These are phyloP conservation scores for Thalassarche chlororhynchos DNA, from an alignment of 2,113 vertebrate species.

Conservation along the genomic window DNA sequence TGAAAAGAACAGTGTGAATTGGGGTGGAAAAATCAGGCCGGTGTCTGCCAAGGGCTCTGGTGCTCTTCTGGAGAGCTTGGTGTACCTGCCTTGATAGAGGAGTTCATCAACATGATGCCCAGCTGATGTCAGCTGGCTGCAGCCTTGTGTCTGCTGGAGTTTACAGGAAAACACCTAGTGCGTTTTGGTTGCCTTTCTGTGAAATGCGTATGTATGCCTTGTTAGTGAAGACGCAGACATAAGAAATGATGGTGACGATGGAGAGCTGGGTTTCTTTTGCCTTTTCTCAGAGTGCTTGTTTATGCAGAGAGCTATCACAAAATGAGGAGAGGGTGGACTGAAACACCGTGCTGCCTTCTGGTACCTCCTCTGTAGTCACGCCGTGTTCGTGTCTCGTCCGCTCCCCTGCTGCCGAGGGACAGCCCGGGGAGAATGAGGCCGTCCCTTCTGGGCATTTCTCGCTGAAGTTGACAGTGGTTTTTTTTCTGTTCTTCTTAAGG, in stretches of 20 bases:
- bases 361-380: neutral
- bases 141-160: neutral
- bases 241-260: neutral
- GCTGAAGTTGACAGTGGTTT: neutral
- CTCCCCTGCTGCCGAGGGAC: accelerated
- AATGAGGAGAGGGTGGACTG: neutral
- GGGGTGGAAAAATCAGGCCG: neutral
- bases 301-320: no score
- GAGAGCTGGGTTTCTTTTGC: neutral
- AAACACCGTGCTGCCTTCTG: neutral
- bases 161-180: neutral
- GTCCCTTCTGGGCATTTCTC: neutral
- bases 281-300: neutral
- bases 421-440: accelerated
- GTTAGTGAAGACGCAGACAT: accelerated
- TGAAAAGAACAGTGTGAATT: neutral
- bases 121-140: neutral
- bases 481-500: neutral
- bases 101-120: neutral
- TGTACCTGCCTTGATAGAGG: neutral
- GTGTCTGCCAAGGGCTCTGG: neutral
- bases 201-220: accelerated
- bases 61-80: neutral
- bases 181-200: neutral
- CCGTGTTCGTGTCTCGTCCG: accelerated